Evolutionary conservation across 2,888 invertebrate species (phyloP).

Genomic region (Microctonus aethiopoides): DNA sequence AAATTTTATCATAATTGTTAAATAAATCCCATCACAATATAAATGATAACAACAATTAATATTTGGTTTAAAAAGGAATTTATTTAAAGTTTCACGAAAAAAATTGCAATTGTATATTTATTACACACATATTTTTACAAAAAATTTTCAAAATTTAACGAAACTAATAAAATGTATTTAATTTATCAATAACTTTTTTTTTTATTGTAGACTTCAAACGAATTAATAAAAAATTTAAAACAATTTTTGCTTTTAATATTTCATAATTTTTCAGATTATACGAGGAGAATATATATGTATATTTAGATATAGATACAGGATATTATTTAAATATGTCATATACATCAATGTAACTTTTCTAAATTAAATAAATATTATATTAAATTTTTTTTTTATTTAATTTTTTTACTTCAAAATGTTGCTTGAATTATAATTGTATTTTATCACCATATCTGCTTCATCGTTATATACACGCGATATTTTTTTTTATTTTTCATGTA

Average conservation of each 20-base stretch:
- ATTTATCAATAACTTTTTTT: not conserved
- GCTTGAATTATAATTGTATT: not conserved
- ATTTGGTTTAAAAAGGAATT: conserved; percentile 3
- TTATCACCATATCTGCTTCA: not conserved
- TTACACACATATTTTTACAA: conserved; percentile 26
- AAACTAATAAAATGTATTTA: conserved; percentile 3
- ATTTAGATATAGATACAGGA: too few relatives aligned
- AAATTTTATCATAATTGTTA: too few relatives aligned
- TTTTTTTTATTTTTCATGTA: not conserved
- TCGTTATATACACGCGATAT: not conserved
- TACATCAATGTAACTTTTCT: not conserved
- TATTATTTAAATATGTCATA: not conserved
- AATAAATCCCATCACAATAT: not conserved
- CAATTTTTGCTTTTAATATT: not conserved
- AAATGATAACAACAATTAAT: not conserved
- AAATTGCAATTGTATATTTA: too few relatives aligned
- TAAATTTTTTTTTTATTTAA: not conserved
- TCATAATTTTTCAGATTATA: not conserved
- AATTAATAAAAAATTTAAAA: not conserved
- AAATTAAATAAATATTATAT: not conserved
- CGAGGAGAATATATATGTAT: too few relatives aligned
- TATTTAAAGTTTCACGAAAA: conserved; percentile 20
- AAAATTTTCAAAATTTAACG: conserved; percentile 14
- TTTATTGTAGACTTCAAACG: not conserved
- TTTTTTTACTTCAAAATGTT: not conserved